phyloP scores from a whole-genome alignment of 2,888 invertebrate genomes.

The Mimumesa dahlbomi region DNA sequence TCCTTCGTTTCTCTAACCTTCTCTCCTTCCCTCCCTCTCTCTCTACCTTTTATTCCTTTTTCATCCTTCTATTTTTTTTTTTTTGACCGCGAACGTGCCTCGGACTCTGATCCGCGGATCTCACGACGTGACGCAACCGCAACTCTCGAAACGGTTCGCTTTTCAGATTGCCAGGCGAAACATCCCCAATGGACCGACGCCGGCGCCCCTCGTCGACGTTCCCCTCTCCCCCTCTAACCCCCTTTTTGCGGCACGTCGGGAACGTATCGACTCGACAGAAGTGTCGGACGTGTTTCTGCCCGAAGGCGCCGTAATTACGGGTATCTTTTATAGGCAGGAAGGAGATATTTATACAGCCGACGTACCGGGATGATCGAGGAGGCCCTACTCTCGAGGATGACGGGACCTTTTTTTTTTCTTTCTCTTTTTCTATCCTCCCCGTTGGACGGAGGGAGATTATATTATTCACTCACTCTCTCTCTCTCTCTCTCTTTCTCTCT shows the following conservation, averaged over 20 bases:
- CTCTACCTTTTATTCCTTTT: not conserved
- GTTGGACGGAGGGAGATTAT: conserved; percentile 65
- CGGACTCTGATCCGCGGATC: conserved; percentile 59
- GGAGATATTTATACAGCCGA: conserved; percentile 79
- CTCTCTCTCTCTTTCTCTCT: conserved; percentile 34
- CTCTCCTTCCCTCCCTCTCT: conserved; percentile 5
- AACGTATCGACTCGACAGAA: conserved; percentile 52
- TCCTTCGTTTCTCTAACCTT: conserved; percentile 26
- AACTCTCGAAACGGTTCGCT: conserved; percentile 9
- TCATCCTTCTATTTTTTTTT: conserved; percentile 12
- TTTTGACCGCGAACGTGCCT: conserved; percentile 50
- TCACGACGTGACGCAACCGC: conserved; percentile 56
- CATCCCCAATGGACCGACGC: conserved; percentile 34
- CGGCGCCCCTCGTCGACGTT: conserved; percentile 6
- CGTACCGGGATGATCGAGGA: conserved; percentile 76
- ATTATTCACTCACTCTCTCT: conserved; percentile 45
- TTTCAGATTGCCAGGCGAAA: conserved; percentile 32
- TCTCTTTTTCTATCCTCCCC: conserved; percentile 29
- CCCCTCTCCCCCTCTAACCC: no score
- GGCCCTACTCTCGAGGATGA: conserved; percentile 72
- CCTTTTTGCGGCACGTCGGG: conserved; percentile 2
- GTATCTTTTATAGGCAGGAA: conserved; percentile 77
- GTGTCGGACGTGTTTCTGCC: conserved; percentile 69
- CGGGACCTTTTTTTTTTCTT: conserved; percentile 67
- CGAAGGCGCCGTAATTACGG: conserved; percentile 75